Evolutionary conservation across 2,888 invertebrate genomes (phyloP), one percentile per base, ranked within the genome.

Genomic region (Tyria jacobaeae): DNA sequence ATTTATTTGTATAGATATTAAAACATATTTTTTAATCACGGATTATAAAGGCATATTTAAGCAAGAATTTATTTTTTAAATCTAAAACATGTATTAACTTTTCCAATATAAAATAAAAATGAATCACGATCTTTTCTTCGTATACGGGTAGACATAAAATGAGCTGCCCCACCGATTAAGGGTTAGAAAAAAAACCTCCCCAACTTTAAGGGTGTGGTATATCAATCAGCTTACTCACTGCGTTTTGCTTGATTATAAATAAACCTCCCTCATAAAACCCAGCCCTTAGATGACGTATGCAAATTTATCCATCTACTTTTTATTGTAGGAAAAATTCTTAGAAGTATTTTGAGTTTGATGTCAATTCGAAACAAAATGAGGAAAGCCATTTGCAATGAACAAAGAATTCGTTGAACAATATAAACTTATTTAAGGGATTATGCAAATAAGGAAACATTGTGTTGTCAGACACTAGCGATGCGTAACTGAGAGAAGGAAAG

Each of bases 281-380:
- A 62, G 57, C 78, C 75, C 75, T 66, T 25, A 71, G 72, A 75
- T 75, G 75, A 75, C 78, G 75, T 75, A 75, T 75, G 78, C 70
- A 75, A 75, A 75, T 77, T 69, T 56, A 69, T 17, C 51, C 58
- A 60, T 64, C 68, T 59, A 60, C 65, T 64, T 71, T n/a, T 50
- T 75, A 70, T 70, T 64, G 72, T 75, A 63, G 70, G 56, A 70
- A 76, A 65, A 24, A 66, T 70, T 73, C 54, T 49, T 25, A 34
- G 50, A 44, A 55, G 34, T 55, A 39, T 51, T 59, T 63, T 59
- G 49, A 54, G 25, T 54, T 35, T 15, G 39, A 63, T 47, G 54
- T 50, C 50, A 47, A 58, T 54, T 27, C 34, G 9, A 48, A 41
- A 4, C 44, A 31, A 56, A 53, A 39, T 53, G 54, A n/a, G 44